Base-by-base conservation (phyloP, 37 sponge, comb jelly and placozoan genomes). In the Geodia barretti region DNA sequence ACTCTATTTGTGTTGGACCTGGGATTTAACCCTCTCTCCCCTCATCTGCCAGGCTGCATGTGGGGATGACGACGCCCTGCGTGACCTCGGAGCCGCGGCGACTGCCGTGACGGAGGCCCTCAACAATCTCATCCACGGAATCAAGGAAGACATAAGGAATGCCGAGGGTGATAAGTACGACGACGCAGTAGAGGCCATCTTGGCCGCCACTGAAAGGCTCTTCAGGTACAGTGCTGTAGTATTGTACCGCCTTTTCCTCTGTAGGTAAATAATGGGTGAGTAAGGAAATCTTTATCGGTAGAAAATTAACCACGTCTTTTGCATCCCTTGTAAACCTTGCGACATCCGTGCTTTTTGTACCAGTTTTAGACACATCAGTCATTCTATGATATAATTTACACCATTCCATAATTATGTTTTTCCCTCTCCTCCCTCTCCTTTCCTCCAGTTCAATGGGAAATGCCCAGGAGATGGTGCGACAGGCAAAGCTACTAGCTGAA, bases 381-480 rank as follows among this genome's bases (percentile, higher is more conserved):
- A n/a, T n/a, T n/a, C n/a, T n/a, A n/a, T n/a, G n/a, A n/a, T n/a
- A n/a, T n/a, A n/a, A n/a, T n/a, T n/a, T n/a, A n/a, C n/a, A n/a
- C n/a, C n/a, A n/a, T n/a, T n/a, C n/a, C n/a, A n/a, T n/a, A n/a
- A n/a, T n/a, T n/a, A n/a, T n/a, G n/a, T n/a, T 47, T 14, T 14
- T 47, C 54, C 54, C 54, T 47, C 54, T 14, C 54, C 54, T 47
- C 54, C 54, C 74, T 2, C 54, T 30, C 73, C n/a, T n/a, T n/a
- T 75, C 79, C 78, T 79, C 79, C 75, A 88, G 83, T 59, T 79
- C 91, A 21, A 88, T 97, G 92, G 95, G 95, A 5, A 92, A 95
- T 78, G 86, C 98, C 25, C 91, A 90, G 72, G 95, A 97, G 74
- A 97, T 97, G 98, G 95, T 97, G 58, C 72, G 89, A 37, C 98